Conservation (phyloP, 2,797 vertebrate genomes). For the Enteromius afrohamiltoni region DNA sequence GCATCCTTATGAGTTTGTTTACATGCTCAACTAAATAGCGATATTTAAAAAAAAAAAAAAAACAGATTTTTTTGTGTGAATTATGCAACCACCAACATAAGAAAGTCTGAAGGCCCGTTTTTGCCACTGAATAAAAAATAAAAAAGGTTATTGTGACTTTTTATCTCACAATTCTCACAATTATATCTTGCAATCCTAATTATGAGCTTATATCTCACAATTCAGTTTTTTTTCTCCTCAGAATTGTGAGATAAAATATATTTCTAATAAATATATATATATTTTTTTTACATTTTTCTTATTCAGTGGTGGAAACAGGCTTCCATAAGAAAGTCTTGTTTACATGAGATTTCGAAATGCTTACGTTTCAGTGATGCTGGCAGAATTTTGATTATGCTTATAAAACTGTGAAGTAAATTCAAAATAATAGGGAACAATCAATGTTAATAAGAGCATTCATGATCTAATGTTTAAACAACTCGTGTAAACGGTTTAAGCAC, state of each 20-base stretch:
- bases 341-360: neutral
- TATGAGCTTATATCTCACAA: no score
- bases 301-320: no score
- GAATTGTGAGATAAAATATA: no score
- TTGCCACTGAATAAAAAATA: no score
- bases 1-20: neutral
- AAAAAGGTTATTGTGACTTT: no score
- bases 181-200: no score
- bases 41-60: neutral
- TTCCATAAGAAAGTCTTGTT: neutral
- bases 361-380: neutral
- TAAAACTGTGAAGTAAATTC: neutral
- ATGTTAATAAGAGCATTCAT: neutral
- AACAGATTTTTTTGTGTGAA: neutral
- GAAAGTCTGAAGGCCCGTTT: no score
- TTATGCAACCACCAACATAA: neutral
- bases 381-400: neutral
- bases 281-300: no score
- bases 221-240: no score
- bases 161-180: no score
- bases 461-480: neutral
- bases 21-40: neutral
- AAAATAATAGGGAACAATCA: neutral
- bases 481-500: neutral
- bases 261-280: no score